Evolutionary conservation across 1,140 invertebrate genomes (phyloP).

Genomic region (Diachasmimorpha longicaudata): DNA sequence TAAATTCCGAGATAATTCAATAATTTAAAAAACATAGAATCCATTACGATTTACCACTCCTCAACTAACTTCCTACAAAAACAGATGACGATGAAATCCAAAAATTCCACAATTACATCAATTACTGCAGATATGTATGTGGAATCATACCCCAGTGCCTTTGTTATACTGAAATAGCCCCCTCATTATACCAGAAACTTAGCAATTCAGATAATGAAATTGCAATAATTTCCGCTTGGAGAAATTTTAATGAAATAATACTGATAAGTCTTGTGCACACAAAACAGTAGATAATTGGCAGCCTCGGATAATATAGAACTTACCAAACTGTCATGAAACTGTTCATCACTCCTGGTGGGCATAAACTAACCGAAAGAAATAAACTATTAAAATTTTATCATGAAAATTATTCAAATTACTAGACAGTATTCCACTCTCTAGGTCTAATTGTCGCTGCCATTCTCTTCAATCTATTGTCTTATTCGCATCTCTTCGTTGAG

Average conservation of each 20-base stretch:
- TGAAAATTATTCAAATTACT: slow-evolving; percentile 12
- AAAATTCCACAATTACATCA: neutral
- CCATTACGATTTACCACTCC: neutral
- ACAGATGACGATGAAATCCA: slow-evolving; percentile 8
- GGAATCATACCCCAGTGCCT: too few species aligned
- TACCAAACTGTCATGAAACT: slow-evolving; percentile 88
- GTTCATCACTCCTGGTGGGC: slow-evolving; percentile 86
- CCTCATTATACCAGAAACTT: too few species aligned
- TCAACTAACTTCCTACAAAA: neutral
- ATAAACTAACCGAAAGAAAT: slow-evolving; percentile 72
- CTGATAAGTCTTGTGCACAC: slow-evolving; percentile 64
- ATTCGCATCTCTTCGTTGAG: slow-evolving; percentile 36
- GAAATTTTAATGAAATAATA: slow-evolving; percentile 16
- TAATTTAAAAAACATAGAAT: neutral
- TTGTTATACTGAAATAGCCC: too few species aligned
- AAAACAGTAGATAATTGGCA: slow-evolving; percentile 59
- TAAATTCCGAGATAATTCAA: neutral
- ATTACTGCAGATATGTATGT: too few species aligned
- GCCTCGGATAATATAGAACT: slow-evolving; percentile 65
- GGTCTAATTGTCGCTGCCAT: slow-evolving; percentile 12
- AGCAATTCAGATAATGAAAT: too few species aligned
- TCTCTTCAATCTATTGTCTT: slow-evolving; percentile 2
- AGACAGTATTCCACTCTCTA: slow-evolving; percentile 14
- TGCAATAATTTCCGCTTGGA: too few species aligned
- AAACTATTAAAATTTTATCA: slow-evolving; percentile 39